Evolutionary conservation across 1,140 invertebrate species (phyloP).

Genomic region (Belonocnema kinseyi): DNA sequence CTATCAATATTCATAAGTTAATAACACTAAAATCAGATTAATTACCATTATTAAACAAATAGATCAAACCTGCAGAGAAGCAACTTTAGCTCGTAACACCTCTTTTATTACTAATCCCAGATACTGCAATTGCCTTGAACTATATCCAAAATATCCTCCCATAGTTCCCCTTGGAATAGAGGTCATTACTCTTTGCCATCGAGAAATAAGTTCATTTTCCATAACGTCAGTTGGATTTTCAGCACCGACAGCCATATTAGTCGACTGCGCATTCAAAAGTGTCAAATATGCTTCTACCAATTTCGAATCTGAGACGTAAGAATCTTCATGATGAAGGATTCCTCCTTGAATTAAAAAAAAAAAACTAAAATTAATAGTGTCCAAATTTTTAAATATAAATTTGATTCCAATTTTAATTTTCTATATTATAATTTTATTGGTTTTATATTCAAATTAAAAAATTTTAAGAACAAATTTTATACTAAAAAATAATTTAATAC

Average conservation of each 20-base stretch:
- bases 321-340: slow-evolving; percentile 58
- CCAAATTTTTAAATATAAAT: background rate
- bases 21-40: no score
- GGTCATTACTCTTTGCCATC: slow-evolving; percentile 58
- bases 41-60: background rate
- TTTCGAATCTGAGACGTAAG: slow-evolving; percentile 56
- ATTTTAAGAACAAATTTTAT: no score
- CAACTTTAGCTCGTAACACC: slow-evolving; percentile 51
- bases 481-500: no score
- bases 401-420: background rate
- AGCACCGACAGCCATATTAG: slow-evolving; percentile 33
- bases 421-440: no score
- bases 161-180: slow-evolving; percentile 55
- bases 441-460: no score
- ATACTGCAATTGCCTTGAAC: slow-evolving; percentile 71
- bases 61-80: slow-evolving; percentile 48
- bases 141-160: slow-evolving; percentile 63
- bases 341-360: slow-evolving; percentile 49
- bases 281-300: slow-evolving; percentile 57
- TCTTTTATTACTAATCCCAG: slow-evolving; percentile 64
- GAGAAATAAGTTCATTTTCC: slow-evolving; percentile 56
- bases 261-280: slow-evolving; percentile 49
- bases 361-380: background rate
- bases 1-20: no score
- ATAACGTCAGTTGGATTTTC: slow-evolving; percentile 44